Evolutionary conservation across 2,113 vertebrate genomes (phyloP).

Genomic region (Protomyctophum bolini): DNA sequence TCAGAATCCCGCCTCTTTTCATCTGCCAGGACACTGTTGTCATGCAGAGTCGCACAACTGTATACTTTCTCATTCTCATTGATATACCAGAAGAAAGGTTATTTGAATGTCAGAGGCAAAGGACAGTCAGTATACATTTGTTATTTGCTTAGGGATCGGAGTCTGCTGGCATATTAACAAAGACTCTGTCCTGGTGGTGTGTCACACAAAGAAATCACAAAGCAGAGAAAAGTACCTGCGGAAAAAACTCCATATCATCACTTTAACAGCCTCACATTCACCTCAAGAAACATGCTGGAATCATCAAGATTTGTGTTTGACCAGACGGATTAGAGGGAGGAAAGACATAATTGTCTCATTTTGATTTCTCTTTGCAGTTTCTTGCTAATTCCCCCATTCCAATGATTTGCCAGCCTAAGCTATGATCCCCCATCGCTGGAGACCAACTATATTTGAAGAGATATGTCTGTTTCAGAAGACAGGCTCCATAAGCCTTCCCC

Average conservation of each 20-base stretch:
- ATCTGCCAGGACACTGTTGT: slow-evolving; percentile 58
- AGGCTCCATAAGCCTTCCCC: slow-evolving; percentile 43
- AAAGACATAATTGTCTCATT: slow-evolving; percentile 65
- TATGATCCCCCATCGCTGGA: slow-evolving; percentile 60
- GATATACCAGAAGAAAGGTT: slow-evolving; percentile 73
- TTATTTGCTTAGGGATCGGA: slow-evolving; percentile 70
- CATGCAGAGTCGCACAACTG: slow-evolving; percentile 57
- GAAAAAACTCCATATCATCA: slow-evolving; percentile 51
- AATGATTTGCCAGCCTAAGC: slow-evolving; percentile 58
- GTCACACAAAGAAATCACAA: slow-evolving; percentile 36
- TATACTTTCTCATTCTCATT: slow-evolving; percentile 68
- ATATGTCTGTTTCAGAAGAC: slow-evolving; percentile 58
- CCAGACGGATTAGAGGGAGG: slow-evolving; percentile 51
- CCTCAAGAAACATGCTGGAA: slow-evolving; percentile 44
- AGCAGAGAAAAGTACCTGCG: slow-evolving; percentile 50
- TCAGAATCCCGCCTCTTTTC: slow-evolving; percentile 59
- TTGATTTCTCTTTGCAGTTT: slow-evolving; percentile 56
- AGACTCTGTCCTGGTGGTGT: slow-evolving; percentile 40
- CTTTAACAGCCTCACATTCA: slow-evolving; percentile 47
- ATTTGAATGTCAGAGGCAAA: slow-evolving; percentile 79
- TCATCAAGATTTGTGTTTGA: slow-evolving; percentile 54
- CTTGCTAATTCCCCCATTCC: slow-evolving; percentile 55
- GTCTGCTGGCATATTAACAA: slow-evolving; percentile 61
- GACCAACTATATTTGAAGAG: slow-evolving; percentile 57
- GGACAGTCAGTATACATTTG: slow-evolving; percentile 71